Conservation (phyloP, 1,140 invertebrate species). For the Drosophila gunungcola region DNA sequence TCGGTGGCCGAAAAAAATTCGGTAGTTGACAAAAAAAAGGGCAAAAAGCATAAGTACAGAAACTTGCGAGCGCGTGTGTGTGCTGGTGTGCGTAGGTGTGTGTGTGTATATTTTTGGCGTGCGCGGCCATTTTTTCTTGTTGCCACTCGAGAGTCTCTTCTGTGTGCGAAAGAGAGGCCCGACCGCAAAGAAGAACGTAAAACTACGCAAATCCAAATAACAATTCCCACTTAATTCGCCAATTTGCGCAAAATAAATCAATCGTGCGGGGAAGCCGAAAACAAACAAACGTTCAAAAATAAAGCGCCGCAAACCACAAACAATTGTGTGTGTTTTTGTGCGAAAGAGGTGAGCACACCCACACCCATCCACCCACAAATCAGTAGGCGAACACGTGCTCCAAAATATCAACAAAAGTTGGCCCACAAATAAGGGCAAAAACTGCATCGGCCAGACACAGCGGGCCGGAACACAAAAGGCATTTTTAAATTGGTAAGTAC, state of each 20-base stretch:
- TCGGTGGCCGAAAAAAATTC: constrained; percentile 51
- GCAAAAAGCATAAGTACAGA: constrained; percentile 60
- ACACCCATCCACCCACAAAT: constrained; percentile 30
- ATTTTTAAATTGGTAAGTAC: constrained; percentile 62
- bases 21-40: constrained; percentile 37
- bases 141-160: constrained; percentile 42
- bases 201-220: constrained; percentile 22
- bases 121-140: constrained; percentile 79
- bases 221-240: constrained; percentile 26
- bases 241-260: constrained; percentile 41
- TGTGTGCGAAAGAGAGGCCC: constrained; percentile 58
- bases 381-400: constrained; percentile 64
- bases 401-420: constrained; percentile 61
- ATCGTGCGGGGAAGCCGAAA: constrained; percentile 22
- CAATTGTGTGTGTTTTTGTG: constrained; percentile 16
- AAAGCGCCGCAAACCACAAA: constrained; percentile 33
- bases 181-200: constrained; percentile 38
- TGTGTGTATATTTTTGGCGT: constrained; percentile 78
- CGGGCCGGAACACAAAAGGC: constrained; percentile 27
- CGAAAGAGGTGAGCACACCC: constrained; percentile 11
- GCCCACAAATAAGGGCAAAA: constrained; percentile 24
- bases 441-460: constrained; percentile 9
- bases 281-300: constrained; percentile 30
- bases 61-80: constrained; percentile 42
- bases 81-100: constrained; percentile 41